A percentile compares a stretch with the other conserved stretches of the same genome.
Conservation (phyloP, 2,797 vertebrate genomes). For the Lagocephalus sceleratus region DNA sequence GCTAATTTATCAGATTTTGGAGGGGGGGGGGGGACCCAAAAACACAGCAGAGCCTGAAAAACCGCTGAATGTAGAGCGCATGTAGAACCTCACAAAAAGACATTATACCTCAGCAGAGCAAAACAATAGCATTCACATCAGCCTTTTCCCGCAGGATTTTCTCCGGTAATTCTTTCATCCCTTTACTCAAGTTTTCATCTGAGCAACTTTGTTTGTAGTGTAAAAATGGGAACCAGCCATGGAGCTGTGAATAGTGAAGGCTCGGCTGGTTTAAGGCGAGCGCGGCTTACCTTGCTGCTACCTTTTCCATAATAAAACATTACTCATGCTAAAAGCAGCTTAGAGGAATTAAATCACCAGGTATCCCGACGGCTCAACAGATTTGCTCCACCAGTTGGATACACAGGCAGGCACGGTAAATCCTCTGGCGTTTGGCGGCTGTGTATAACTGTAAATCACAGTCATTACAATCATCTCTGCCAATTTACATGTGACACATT, state of each 20-base stretch:
- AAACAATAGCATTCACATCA: conserved; percentile 27
- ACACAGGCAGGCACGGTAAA: conserved; percentile 58
- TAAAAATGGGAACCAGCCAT: conserved; percentile 21
- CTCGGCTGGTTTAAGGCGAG: conserved; percentile 25
- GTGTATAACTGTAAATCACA: conserved; percentile 52
- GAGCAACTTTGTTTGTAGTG: conserved; percentile 25
- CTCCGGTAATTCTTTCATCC: conserved; percentile 41
- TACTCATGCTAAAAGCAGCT: conserved; percentile 59
- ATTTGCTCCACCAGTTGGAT: conserved; percentile 56
- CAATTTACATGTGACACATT: conserved; percentile 53
- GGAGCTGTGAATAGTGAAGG: conserved; percentile 36
- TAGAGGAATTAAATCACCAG: conserved; percentile 63
- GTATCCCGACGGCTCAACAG: conserved; percentile 59
- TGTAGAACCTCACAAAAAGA: conserved; percentile 35
- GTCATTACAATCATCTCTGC: conserved; percentile 58
- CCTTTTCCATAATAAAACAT: conserved; percentile 53
- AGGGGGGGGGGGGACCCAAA: too few species aligned
- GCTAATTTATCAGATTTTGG: conserved; percentile 59
- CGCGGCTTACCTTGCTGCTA: conserved; percentile 44
- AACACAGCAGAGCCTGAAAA: conserved; percentile 29
- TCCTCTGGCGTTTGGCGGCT: conserved; percentile 41
- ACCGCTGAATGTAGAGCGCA: conserved; percentile 39
- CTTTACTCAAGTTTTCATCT: conserved; percentile 14
- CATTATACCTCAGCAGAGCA: conserved; percentile 34
- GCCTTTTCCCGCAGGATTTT: conserved; percentile 28